These are phyloP conservation scores for Ochotona princeps DNA, from an alignment of 2,113 vertebrate species.

Conservation along the genomic window DNA sequence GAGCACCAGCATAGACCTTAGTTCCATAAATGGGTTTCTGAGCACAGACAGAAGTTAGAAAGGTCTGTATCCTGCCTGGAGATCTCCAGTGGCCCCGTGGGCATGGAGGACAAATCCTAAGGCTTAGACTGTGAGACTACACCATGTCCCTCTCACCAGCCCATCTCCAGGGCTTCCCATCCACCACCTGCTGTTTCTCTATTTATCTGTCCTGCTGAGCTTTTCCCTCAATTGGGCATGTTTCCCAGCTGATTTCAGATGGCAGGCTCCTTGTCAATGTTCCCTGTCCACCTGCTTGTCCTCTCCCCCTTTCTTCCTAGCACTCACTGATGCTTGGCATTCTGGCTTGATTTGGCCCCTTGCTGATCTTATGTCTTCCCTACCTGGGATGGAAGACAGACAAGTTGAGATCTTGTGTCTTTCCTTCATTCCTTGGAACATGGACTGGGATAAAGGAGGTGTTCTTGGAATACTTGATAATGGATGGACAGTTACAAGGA, in stretches of 20 bases:
- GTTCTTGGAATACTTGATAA: background rate
- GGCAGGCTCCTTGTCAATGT: background rate
- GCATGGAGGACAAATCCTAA: background rate
- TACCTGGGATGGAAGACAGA: background rate
- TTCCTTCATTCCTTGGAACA: background rate
- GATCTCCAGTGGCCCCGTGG: too few relatives aligned
- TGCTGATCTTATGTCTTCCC: background rate
- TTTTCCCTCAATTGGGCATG: fast-evolving
- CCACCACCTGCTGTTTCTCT: too few relatives aligned
- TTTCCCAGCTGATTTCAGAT: background rate
- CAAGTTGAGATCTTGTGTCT: background rate
- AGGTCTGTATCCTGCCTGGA: background rate
- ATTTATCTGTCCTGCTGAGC: background rate
- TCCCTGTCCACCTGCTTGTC: background rate
- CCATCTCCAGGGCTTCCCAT: too few relatives aligned
- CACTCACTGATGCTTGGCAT: fast-evolving
- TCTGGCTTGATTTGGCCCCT: background rate
- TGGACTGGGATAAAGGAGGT: fast-evolving
- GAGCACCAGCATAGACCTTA: background rate
- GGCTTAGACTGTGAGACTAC: background rate
- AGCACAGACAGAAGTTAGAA: fast-evolving
- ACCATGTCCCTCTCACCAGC: too few relatives aligned
- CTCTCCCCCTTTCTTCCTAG: background rate
- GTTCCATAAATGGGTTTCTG: background rate
- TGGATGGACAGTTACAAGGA: background rate